A percentile compares a stretch with the other conserved stretches of the same genome.
phyloP scores from a whole-genome alignment of 2,113 vertebrate species.

The Pachycephala philippinensis region DNA sequence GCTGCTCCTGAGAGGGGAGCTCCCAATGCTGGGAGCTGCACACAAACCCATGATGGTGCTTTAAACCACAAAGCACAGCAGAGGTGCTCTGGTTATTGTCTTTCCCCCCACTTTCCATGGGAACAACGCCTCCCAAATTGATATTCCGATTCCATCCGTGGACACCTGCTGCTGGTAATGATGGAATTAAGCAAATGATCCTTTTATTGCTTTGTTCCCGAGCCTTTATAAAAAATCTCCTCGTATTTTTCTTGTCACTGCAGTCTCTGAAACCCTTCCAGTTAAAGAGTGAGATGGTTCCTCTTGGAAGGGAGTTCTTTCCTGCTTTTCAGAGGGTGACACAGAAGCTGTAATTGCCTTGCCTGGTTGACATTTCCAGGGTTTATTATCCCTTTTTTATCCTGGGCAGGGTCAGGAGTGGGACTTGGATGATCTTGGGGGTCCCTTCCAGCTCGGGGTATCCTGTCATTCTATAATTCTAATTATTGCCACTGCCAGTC shows the following conservation, averaged over 20 bases:
- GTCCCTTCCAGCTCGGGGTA: not conserved
- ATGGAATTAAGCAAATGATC: slow-evolving; percentile 14
- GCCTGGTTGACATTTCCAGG: not conserved
- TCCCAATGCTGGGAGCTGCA: not conserved
- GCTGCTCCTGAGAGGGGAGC: not conserved
- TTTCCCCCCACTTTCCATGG: not conserved
- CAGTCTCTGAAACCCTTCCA: not conserved
- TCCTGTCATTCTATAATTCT: not conserved
- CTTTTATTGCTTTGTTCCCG: not conserved
- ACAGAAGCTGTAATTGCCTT: not conserved
- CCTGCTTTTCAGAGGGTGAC: not conserved
- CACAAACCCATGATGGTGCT: rapidly evolving
- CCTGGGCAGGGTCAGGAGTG: not conserved
- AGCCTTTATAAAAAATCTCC: not conserved
- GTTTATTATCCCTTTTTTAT: not conserved
- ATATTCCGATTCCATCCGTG: not conserved
- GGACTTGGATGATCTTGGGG: not conserved
- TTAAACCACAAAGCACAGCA: not conserved
- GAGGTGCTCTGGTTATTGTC: not conserved
- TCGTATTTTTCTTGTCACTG: not conserved
- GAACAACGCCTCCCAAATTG: not conserved
- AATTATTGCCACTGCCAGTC: not conserved
- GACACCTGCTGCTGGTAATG: not conserved
- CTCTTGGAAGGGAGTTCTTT: not conserved
- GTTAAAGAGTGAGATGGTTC: not conserved